A percentile compares a stretch with the other conserved stretches of the same genome.
These are phyloP conservation scores for Ectropis grisescens DNA, from an alignment of 1,140 invertebrate species.

Conservation along the genomic window DNA sequence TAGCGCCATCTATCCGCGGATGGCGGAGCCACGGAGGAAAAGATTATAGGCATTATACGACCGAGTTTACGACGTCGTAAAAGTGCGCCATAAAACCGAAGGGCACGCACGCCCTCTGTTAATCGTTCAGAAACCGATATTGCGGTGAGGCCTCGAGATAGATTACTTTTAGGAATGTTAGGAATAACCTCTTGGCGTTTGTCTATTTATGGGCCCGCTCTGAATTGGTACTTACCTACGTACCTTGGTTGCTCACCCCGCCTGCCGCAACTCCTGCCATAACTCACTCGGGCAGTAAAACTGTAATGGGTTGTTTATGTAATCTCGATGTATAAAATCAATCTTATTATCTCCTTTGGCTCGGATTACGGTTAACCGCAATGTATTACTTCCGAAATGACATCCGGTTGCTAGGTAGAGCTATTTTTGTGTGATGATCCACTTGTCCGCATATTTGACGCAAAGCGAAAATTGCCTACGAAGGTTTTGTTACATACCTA, in stretches of 20 bases:
- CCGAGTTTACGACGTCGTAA: constrained; percentile 64
- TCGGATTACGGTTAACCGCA: no score
- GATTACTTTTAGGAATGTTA: constrained; percentile 54
- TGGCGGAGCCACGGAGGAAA: constrained; percentile 41
- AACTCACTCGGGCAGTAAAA: constrained; percentile 15
- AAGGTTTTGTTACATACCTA: no score
- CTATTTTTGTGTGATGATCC: no score
- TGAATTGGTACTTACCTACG: constrained; percentile 24
- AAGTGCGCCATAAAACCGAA: constrained; percentile 66
- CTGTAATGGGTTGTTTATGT: constrained; percentile 16
- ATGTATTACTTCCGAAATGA: no score
- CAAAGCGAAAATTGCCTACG: no score
- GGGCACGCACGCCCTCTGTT: constrained; percentile 67
- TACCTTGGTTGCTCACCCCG: no score
- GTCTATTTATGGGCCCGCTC: constrained; percentile 50
- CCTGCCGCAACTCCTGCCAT: no score
- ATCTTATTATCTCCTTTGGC: no score
- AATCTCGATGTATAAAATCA: constrained; percentile 4
- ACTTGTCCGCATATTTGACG: no score
- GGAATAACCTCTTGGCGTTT: constrained; percentile 57
- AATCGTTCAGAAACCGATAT: constrained; percentile 69
- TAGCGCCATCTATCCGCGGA: constrained; percentile 51
- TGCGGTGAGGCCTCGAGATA: constrained; percentile 52
- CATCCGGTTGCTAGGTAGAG: no score
- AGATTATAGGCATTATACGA: constrained; percentile 60